phyloP scores from a whole-genome alignment of 2,113 vertebrate species.

The Campylomormyrus tamandua region DNA sequence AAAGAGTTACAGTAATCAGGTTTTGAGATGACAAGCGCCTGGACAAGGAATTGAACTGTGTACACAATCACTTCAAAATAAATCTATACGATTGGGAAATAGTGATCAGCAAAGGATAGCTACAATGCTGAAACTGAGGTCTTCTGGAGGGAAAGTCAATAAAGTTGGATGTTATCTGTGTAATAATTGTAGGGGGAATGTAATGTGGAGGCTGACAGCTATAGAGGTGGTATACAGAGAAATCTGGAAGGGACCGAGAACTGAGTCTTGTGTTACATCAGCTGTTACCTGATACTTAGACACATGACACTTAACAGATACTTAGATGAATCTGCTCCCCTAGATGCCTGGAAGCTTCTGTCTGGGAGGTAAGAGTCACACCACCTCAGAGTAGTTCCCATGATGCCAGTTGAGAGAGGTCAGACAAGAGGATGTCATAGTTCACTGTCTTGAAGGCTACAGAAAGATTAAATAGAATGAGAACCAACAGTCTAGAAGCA shows the following conservation, averaged over 20 bases:
- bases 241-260: neutral
- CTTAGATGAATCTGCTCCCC: neutral
- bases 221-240: neutral
- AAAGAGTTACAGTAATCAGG: neutral
- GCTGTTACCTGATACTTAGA: neutral
- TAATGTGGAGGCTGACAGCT: neutral
- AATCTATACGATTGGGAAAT: neutral
- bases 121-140: neutral
- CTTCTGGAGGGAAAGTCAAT: neutral
- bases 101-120: neutral
- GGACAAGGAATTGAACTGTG: neutral
- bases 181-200: neutral
- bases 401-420: neutral
- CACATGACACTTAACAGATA: neutral
- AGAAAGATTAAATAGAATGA: neutral
- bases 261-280: neutral
- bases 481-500: neutral
- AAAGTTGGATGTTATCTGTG: neutral
- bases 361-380: neutral
- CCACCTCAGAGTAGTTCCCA: neutral
- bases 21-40: neutral
- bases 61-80: neutral
- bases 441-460: neutral
- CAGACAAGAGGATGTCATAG: neutral
- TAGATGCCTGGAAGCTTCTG: neutral